Evolutionary conservation across 2,888 invertebrate genomes (phyloP), one percentile per base, ranked within the genome.

Genomic region (Idaea biselata): DNA sequence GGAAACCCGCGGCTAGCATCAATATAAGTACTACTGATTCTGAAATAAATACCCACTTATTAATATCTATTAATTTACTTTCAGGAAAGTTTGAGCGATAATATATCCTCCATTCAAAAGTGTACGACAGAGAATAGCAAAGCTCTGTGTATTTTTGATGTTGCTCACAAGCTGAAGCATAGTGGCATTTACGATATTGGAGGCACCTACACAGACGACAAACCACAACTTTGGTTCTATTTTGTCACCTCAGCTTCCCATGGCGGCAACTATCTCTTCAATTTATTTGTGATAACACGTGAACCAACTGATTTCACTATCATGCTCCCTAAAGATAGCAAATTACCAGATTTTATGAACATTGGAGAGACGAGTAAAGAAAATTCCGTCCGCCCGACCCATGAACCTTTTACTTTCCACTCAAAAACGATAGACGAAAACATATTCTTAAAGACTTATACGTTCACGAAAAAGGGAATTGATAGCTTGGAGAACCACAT

Each of bases 181-280:
- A 70, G 62, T 16, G 74, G 72, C 11, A 77, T 79, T 33, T 87
- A 81, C 69, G 84, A 88, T 58, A 87, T 92, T 33, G 91, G 91
- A 33, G 91, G 90, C 31, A 85, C 87, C 33, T 87, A 85, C 62
- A 71, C 72, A 1, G 73, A 73, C 1, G 63, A 71, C 0, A 74
- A 76, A 5, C 73, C 88, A 11, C 88, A 90, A 4, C 72, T 89
- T 16, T 91, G 89, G 89, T 92, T 92, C 66, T 88, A 81, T 62
- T 85, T 70, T 25, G 79, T 81, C 54, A 83, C 85, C 2, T 79
- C 85, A 4, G 55, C 72, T 5, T 83, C 82, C 59, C 84, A 84
- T 6, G 83, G 82, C 8, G 63, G 75, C 54, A 86, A 80, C 62
- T 75, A 77, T 56, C 65, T 91, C 58, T 71, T 92, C 0, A 90